These are phyloP conservation scores for Cydia pomonella DNA, from an alignment of 1,140 invertebrate genomes.

Conservation along the genomic window DNA sequence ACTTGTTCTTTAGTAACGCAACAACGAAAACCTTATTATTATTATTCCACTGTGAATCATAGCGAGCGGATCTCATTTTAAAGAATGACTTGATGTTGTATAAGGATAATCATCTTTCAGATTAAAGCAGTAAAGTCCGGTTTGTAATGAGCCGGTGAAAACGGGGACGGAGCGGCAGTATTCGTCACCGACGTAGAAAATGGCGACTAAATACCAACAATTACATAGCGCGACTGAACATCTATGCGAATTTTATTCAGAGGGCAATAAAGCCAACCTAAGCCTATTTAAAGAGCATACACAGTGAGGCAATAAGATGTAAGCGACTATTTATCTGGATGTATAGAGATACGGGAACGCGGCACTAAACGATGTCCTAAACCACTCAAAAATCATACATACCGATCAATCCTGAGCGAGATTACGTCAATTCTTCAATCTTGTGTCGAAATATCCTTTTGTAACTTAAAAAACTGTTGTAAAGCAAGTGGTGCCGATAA, in stretches of 20 bases:
- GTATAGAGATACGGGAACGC: constrained; percentile 54
- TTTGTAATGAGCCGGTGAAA: constrained; percentile 60
- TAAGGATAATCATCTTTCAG: constrained; percentile 64
- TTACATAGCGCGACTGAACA: constrained; percentile 56
- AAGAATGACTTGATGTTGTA: constrained; percentile 49
- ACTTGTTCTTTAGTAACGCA: neutral
- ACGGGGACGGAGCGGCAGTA: constrained; percentile 72
- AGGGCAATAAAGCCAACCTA: constrained; percentile 40
- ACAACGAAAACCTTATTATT: constrained; percentile 52
- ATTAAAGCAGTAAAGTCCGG: constrained; percentile 66
- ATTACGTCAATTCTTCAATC: constrained; percentile 50
- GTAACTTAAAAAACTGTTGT: constrained; percentile 58
- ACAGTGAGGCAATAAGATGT: constrained; percentile 43
- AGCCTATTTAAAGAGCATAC: constrained; percentile 28
- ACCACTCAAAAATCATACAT: constrained; percentile 51
- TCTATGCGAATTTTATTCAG: constrained; percentile 47
- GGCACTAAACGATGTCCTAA: constrained; percentile 44
- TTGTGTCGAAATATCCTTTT: constrained; percentile 39
- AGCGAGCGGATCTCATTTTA: constrained; percentile 53
- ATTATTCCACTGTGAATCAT: constrained; percentile 74
- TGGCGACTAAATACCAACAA: constrained; percentile 79
- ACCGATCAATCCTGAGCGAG: constrained; percentile 50
- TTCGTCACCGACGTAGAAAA: constrained; percentile 78
- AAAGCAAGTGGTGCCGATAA: constrained; percentile 67
- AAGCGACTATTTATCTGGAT: constrained; percentile 51